These are phyloP conservation scores for Trichomalopsis sarcophagae DNA, from an alignment of 1,140 invertebrate species.

Conservation along the genomic window DNA sequence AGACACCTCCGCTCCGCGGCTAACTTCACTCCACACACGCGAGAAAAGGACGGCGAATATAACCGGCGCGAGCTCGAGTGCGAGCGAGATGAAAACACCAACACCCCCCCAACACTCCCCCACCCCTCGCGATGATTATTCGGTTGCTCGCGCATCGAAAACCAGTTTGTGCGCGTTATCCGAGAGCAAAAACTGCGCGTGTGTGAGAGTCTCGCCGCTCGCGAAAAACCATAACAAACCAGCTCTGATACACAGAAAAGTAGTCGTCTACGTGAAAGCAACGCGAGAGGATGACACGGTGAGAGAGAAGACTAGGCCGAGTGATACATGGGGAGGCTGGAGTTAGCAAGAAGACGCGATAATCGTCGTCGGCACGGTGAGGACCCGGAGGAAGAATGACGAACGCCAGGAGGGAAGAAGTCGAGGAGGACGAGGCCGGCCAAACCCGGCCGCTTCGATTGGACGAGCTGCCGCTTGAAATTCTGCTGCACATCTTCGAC, in stretches of 20 bases:
- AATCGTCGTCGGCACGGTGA: not conserved
- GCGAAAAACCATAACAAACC: no score
- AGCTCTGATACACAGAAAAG: not conserved
- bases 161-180: no score
- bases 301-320: not conserved
- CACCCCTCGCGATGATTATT: no score
- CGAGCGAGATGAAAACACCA: no score
- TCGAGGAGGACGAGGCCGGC: not conserved
- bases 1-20: no score
- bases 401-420: not conserved
- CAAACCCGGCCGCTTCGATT: not conserved
- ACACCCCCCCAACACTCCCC: no score
- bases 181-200: not conserved
- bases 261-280: not conserved
- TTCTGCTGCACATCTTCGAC: constrained; percentile 70
- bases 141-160: no score
- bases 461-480: constrained; percentile 67
- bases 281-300: not conserved
- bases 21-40: no score
- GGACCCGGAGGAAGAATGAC: not conserved
- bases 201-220: no score
- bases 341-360: not conserved
- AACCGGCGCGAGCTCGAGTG: no score
- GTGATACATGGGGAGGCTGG: not conserved
- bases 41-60: no score